Base-by-base conservation (phyloP, 2,888 invertebrate species). In the Heliconius hortense region DNA sequence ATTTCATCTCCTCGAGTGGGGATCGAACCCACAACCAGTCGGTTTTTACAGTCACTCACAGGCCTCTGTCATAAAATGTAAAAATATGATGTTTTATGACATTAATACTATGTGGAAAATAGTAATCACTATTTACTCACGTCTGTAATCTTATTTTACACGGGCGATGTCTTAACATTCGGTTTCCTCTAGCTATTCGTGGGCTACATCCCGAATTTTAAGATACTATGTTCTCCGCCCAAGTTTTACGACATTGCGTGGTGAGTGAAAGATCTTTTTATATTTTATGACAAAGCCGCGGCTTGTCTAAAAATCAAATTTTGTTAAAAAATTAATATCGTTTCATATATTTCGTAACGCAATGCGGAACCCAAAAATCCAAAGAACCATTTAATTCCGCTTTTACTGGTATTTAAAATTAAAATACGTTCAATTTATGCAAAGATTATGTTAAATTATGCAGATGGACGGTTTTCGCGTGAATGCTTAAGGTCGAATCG, bases 381-480 rank as follows among this genome's bases (percentile, higher is more conserved):
- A 68, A 70, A 81, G 79, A 79, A 79, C 82, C 73, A 81, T 84
- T 85, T 85, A 86, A 86, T 83, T 84, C 84, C 82, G 82, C 86
- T 85, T 87, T 87, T 83, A 83, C 80, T 82, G 82, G 83, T 86
- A 91, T 91, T 91, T 91, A 85, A 91, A 90, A 89, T 92, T 90
- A 89, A 92, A 92, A 91, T 90, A 85, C 82, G 83, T 87, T 87
- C 87, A 89, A 89, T 90, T 89, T 84, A 90, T 89, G 89, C 88
- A 87, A 87, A 91, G 89, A 89, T 88, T 90, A 92, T 92, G 91
- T 83, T 87, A 91, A 92, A 83, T 87, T 88, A 92, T 93, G 90
- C 84, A 90, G 87, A 92, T 91, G 83, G 84, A 82, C 83, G 85
- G 86, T 90, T 89, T 89, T 88, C 86, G 81, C 80, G 79, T 81